Conservation (phyloP, 30 jellyfish, hydroid and myxozoan genomes). For the Hydractinia symbiolongicarpus region DNA sequence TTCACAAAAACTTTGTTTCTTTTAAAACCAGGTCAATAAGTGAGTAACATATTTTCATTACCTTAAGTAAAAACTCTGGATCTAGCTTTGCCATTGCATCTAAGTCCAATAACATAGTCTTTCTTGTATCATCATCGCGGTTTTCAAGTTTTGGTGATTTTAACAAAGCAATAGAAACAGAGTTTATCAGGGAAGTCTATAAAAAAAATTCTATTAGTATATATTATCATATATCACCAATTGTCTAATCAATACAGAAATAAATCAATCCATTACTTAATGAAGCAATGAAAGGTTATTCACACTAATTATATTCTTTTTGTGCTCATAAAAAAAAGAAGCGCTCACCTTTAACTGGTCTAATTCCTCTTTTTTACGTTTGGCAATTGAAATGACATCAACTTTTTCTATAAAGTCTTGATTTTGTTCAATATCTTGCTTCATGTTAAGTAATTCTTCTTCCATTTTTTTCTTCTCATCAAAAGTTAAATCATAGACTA, state of each 20-base stretch:
- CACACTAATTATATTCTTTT: too few relatives aligned
- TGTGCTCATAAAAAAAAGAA: background rate
- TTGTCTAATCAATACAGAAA: too few relatives aligned
- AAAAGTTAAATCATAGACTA: background rate
- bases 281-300: too few relatives aligned
- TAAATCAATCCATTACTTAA: too few relatives aligned
- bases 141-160: conserved; percentile 49
- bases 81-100: conserved; percentile 37
- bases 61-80: conserved; percentile 81
- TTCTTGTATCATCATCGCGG: conserved; percentile 37
- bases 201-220: background rate
- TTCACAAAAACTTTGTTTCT: too few relatives aligned
- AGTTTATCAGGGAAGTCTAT: conserved; percentile 46
- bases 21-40: background rate
- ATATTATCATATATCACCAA: too few relatives aligned
- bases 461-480: background rate
- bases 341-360: background rate
- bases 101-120: conserved; percentile 21
- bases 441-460: background rate
- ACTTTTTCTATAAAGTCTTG: background rate
- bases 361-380: background rate
- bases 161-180: conserved; percentile 55
- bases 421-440: background rate
- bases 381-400: background rate
- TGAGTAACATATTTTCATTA: background rate